Base-by-base conservation (phyloP, 1,140 invertebrate genomes). In the Drosophila nebulosa region DNA sequence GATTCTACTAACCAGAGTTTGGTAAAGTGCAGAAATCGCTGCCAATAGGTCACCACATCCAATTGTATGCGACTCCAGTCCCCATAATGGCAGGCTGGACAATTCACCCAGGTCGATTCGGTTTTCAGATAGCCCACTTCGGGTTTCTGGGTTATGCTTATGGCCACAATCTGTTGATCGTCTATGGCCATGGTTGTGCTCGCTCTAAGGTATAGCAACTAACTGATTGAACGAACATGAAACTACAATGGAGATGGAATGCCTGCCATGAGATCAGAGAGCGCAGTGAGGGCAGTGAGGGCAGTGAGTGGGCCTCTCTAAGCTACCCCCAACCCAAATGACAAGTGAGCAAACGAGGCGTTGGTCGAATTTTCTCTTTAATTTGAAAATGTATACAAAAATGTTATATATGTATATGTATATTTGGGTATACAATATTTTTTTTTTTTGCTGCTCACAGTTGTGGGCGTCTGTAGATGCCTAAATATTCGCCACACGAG, bases 401-500 rank as follows among this genome's bases (percentile, higher is more conserved):
- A 4, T 14, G 1, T 14, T 18, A 42, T 7, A n/a, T 21, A 46
- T 46, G 21, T 51, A 52, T 24, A 32, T 22, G 6, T 55, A 55
- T 12, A 55, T 32, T 21, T 58, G 10, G 4, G 6, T 30, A 30
- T 36, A 21, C 16, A 39, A 18, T 46, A 21, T 46, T 18, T 16
- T 4, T 18, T 7, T 14, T 6, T 32, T 6, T 24, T 7, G 46
- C 53, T 27, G 30, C 21, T 52, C 75, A 88, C 4, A 91, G 75
- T 57, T 91, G 86, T 4, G 90, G 90, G 4, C 90, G 67, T 14
- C 90, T 70, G 53, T 86, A 91, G 18, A 89, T 72, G 30, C 90
- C 90, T 64, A 91, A 65, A 57, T 91, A 91, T 57, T 91, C 90
- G 36, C 90, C 90, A n/a, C 90, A 91, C 42, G 80, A 60, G 12